Evolutionary conservation across 2,797 vertebrate species (phyloP), one percentile per base, ranked within the genome.

Genomic region (Thunnus albacares): DNA sequence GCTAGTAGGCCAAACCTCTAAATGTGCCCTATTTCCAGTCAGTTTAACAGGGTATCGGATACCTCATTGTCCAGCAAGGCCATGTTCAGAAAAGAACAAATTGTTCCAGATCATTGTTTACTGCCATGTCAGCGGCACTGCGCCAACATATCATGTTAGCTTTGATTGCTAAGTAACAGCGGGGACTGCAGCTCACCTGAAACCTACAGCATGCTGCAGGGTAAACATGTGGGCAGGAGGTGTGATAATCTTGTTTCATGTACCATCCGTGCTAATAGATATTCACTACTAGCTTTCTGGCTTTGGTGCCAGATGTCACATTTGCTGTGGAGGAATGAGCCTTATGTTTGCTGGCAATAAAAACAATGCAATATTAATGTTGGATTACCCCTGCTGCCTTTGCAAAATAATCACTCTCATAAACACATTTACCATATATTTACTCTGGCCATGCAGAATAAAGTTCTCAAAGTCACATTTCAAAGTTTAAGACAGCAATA

Each of bases 391-490:
- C 55, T 43, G 69, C 78, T 76, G 71, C 63, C 35, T 70, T 57
- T 57, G 26, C 49, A 56, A 53, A 74, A 70, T 52, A 61, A 82
- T 72, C 35, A 56, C 56, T 70, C 71, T 30, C 63, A 35, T 58
- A 28, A 76, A 83, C 41, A 71, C 35, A 13, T 66, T 70, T 55
- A 65, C 2, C 2, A 55, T 43, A 71, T 67, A 75, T 81, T 80
- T 81, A 63, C 60, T 66, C 47, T 49, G 70, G 61, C 35, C 67
- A 17, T 35, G 56, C 53, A 6, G 57, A 2, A 43, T 24, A 61
- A 85, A 86, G 75, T 72, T 82, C 33, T 61, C 62, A 85, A 83
- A 80, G 82, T 85, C 64, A 71, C 15, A 78, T 87, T 88, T 87
- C 0, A 43, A 74, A 71, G 65, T 88, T 83, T 68, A 63, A 62